Evolutionary conservation across 2,113 vertebrate genomes (phyloP).

Genomic region (Ageneiosus marmoratus): DNA sequence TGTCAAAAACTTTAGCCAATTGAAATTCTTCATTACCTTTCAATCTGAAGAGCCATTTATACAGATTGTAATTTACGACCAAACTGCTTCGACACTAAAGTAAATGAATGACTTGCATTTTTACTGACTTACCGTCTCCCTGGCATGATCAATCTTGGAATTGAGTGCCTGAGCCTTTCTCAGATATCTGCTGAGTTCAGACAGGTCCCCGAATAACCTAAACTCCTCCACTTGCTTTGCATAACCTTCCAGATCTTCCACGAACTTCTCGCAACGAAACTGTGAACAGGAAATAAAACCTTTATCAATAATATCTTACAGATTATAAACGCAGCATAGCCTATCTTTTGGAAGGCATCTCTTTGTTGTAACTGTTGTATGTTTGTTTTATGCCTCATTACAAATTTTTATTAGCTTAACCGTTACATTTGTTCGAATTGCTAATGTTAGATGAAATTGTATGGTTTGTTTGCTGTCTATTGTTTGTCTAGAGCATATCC

Average conservation of each 20-base stretch:
- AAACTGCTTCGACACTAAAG: background rate
- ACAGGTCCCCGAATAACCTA: slow-evolving; percentile 71
- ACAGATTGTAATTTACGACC: background rate
- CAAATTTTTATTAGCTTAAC: background rate
- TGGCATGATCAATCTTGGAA: slow-evolving; percentile 77
- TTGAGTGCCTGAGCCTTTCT: slow-evolving; percentile 80
- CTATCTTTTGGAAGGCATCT: background rate
- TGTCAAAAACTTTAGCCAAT: background rate
- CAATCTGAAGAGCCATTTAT: background rate
- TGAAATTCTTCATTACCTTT: background rate
- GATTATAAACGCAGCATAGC: background rate
- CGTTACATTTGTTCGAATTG: background rate
- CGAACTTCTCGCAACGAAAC: slow-evolving; percentile 75
- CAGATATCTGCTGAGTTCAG: slow-evolving; percentile 78
- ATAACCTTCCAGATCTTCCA: slow-evolving; percentile 82
- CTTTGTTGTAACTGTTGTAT: slow-evolving; percentile 4
- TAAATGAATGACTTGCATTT: background rate
- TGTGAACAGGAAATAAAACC: slow-evolving; percentile 57
- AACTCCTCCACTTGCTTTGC: slow-evolving; percentile 79
- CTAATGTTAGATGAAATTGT: background rate
- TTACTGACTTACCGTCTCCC: slow-evolving; percentile 74
- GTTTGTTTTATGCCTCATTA: background rate
- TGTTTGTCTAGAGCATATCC: background rate
- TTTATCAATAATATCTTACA: slow-evolving; percentile 7
- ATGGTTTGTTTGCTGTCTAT: background rate